These are phyloP conservation scores for Eurystomus glaucurus DNA, from an alignment of 2,797 vertebrate genomes.

Conservation along the genomic window DNA sequence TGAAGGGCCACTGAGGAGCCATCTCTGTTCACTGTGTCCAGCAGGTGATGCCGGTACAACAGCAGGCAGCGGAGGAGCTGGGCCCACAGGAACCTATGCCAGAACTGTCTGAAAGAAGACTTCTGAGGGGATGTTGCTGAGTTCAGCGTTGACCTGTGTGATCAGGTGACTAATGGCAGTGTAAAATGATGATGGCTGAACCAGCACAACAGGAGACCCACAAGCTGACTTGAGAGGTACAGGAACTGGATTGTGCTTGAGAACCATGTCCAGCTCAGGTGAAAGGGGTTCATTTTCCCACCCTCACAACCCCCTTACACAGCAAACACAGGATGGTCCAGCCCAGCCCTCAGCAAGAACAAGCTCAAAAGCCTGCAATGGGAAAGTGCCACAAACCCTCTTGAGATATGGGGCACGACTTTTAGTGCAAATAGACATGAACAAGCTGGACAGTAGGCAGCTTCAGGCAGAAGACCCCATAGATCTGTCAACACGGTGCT, in stretches of 20 bases:
- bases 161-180: no score
- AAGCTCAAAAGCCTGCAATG: neutral
- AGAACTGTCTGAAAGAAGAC: no score
- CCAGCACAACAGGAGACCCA: neutral
- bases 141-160: no score
- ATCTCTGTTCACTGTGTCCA: no score
- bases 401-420: neutral
- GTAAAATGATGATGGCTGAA: no score
- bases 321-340: neutral
- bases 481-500: neutral
- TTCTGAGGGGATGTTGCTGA: no score
- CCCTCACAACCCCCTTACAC: neutral
- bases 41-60: no score
- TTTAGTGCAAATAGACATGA: neutral
- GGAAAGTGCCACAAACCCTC: neutral
- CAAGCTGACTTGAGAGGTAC: neutral
- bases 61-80: no score
- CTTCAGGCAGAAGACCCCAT: neutral
- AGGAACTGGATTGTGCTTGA: neutral
- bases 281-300: neutral
- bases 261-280: neutral
- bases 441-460: neutral
- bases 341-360: neutral
- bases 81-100: no score
- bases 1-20: no score